Conservation (phyloP, 2,888 invertebrate genomes). For the Ochropleura plecta region DNA sequence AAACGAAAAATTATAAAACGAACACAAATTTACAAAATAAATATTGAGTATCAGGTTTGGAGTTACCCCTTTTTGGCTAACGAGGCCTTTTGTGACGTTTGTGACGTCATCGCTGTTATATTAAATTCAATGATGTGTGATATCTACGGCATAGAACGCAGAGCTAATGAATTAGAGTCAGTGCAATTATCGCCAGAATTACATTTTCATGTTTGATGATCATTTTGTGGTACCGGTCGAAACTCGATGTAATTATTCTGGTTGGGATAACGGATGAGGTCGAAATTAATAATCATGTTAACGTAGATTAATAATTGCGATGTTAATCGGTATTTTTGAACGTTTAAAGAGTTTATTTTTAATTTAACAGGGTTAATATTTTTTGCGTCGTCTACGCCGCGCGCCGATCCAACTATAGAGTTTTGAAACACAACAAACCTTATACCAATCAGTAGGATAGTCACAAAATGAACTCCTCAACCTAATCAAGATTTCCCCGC, state of each 20-base stretch:
- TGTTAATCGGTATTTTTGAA: neutral
- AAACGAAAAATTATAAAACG: too few species aligned
- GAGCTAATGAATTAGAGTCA: slow-evolving; percentile 31
- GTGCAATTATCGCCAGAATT: slow-evolving; percentile 25
- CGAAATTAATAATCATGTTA: neutral
- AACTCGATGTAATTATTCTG: slow-evolving; percentile 14
- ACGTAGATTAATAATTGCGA: neutral
- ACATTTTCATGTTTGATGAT: slow-evolving; percentile 42
- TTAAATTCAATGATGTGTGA: slow-evolving; percentile 34
- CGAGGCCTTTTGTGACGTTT: neutral
- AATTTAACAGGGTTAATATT: neutral
- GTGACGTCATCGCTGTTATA: slow-evolving; percentile 30
- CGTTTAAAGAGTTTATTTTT: too few species aligned
- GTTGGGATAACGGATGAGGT: neutral
- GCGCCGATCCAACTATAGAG: too few species aligned
- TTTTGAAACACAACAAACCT: too few species aligned
- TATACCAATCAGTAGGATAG: neutral
- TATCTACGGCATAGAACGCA: slow-evolving; percentile 7
- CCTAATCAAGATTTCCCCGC: slow-evolving; percentile 37
- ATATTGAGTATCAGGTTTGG: too few species aligned
- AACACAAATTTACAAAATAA: too few species aligned
- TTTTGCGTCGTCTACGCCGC: too few species aligned
- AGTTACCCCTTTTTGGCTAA: neutral
- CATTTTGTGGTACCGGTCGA: neutral
- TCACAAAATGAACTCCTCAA: slow-evolving; percentile 11